phyloP scores from a whole-genome alignment of 2,797 vertebrate species.

The Morus bassanus region DNA sequence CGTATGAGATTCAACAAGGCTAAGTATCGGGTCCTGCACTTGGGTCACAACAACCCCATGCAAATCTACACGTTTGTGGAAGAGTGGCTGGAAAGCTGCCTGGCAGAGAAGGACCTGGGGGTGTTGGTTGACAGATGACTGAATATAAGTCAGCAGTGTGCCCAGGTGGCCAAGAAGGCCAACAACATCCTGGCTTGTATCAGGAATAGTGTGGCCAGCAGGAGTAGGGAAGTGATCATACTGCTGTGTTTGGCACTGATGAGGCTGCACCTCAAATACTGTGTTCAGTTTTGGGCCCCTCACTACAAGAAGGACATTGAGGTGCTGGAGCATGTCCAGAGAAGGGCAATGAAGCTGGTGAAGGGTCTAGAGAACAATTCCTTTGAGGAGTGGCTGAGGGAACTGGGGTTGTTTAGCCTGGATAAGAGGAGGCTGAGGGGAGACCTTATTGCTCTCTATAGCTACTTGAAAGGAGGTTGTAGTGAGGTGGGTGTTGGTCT shows the following conservation, averaged over 20 bases:
- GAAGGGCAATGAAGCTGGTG: neutral
- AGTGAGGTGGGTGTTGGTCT: too few species aligned
- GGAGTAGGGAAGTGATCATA: neutral
- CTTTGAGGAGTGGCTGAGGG: neutral
- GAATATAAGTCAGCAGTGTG: neutral
- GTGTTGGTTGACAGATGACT: neutral
- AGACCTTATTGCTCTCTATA: too few species aligned
- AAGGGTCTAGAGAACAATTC: neutral
- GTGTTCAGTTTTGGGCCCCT: neutral
- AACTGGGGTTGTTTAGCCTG: neutral
- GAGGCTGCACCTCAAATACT: neutral
- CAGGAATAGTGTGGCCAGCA: neutral
- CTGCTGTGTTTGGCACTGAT: neutral
- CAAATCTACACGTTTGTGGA: neutral
- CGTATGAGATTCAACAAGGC: neutral
- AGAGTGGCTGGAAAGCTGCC: neutral
- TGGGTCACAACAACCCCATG: neutral
- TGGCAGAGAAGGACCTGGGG: neutral
- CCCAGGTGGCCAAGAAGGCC: neutral
- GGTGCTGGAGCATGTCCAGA: neutral
- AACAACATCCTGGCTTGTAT: neutral
- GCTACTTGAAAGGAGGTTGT: too few species aligned
- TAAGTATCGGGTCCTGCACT: neutral
- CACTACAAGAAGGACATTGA: neutral
- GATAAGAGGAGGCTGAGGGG: too few species aligned